Evolutionary conservation across 2,113 vertebrate species (phyloP), one percentile per base, ranked within the genome.

Genomic region (Hymenochirus boettgeri): DNA sequence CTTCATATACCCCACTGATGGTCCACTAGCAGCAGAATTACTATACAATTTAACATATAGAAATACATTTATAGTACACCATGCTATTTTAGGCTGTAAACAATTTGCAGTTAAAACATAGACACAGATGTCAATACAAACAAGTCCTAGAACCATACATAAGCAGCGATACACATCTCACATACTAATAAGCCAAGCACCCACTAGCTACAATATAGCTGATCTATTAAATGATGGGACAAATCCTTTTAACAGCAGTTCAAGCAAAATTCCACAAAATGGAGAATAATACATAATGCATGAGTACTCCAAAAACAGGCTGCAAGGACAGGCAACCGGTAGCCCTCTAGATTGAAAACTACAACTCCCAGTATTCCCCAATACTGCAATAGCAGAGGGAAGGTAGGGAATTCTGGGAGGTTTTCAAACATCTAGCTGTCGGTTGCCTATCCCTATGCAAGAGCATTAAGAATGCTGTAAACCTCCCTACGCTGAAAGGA

Each of bases 51-150:
- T 48, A 48, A 29, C 33, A 9, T 64, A 23, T 51, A 57, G 58
- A 66, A 37, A 58, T 58, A 66, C 45, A 42, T 51, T 57, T 58
- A 66, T 31, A 52, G 25, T 47, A 58, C 29, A 23, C 33, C 45
- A 59, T 60, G 56, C 57, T 45, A 51, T 31, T 21, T 60, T 26
- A 59, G 22, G n/a, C 26, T 60, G 31, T 58, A 59, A 69, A 58
- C 55, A 66, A 35, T 59, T 60, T 53, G 29, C 48, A 60, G 23
- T 65, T 6, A 13, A 50, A 53, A 60, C 39, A 67, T 56, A 67
- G 29, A 46, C 24, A 65, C 39, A 42, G 35, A 15, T n/a, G n/a
- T n/a, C 45, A 33, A 67, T 56, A n/a, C 33, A 48, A 56, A 70
- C 51, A 35, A 33, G 31, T 9, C 31, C n/a, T n/a, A n/a, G n/a